Evolutionary conservation across 2,113 vertebrate genomes (phyloP).

Genomic region (Onychorhynchus coronatus): DNA sequence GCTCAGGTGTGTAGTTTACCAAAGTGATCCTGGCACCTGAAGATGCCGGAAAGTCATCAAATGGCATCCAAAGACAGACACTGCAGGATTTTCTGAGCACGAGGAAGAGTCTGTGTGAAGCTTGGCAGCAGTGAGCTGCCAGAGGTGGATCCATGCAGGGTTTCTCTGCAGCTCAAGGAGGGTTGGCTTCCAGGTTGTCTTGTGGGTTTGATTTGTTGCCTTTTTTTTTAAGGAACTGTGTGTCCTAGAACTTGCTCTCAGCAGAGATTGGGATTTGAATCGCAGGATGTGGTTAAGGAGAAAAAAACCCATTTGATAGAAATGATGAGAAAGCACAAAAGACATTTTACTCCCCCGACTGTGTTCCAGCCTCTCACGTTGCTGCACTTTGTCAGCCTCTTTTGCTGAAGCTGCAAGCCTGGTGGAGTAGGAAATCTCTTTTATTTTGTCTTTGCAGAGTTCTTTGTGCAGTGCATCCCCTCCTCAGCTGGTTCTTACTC

Average conservation of each 20-base stretch:
- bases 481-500: neutral
- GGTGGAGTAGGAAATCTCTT: neutral
- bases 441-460: neutral
- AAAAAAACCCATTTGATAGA: neutral
- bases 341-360: neutral
- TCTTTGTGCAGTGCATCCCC: neutral
- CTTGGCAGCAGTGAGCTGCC: neutral
- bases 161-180: neutral
- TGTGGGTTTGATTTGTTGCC: constrained; percentile 7
- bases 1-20: neutral
- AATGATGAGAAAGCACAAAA: constrained; percentile 12
- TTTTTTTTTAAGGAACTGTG: constrained; percentile 5
- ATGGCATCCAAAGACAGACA: neutral
- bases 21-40: neutral
- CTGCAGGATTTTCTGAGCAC: neutral
- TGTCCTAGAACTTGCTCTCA: neutral
- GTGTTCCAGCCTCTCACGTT: neutral
- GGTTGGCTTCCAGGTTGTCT: constrained; percentile 1
- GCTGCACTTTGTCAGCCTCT: neutral
- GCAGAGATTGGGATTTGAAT: neutral
- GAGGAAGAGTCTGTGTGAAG: neutral
- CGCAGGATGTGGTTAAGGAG: constrained; percentile 21
- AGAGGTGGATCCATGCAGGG: neutral
- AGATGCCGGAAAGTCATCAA: neutral
- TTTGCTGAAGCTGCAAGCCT: neutral